phyloP scores from a whole-genome alignment of 2,113 vertebrate genomes.

The Ariopsis seemanni region DNA sequence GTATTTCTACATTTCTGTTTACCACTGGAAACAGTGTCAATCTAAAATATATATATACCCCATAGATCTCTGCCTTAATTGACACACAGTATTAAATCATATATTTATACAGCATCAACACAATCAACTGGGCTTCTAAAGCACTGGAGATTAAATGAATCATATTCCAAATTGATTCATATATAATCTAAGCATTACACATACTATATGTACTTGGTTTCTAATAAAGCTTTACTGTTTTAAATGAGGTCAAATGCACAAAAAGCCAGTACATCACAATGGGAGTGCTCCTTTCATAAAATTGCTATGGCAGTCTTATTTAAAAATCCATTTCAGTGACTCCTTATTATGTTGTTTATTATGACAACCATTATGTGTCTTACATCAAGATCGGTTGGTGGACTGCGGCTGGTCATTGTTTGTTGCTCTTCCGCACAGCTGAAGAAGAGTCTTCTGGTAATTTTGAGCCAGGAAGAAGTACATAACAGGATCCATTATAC shows the following conservation, averaged over 20 bases:
- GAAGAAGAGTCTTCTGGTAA: constrained; percentile 60
- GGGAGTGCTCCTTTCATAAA: neutral
- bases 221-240: neutral
- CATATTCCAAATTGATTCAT: neutral
- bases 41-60: too few relatives aligned
- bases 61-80: neutral
- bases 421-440: constrained; percentile 59
- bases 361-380: neutral
- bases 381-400: neutral
- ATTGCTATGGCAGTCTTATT: neutral
- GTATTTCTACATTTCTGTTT: neutral
- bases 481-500: constrained; percentile 71
- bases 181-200: neutral
- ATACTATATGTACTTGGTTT: neutral
- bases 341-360: neutral
- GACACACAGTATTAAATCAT: neutral
- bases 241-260: neutral
- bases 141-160: neutral
- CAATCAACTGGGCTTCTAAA: neutral
- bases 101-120: neutral
- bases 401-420: neutral
- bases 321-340: neutral
- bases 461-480: constrained; percentile 72
- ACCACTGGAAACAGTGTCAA: neutral
- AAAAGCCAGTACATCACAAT: neutral